Evolutionary conservation across 2,797 vertebrate species (phyloP).

Genomic region (Mycteria americana): DNA sequence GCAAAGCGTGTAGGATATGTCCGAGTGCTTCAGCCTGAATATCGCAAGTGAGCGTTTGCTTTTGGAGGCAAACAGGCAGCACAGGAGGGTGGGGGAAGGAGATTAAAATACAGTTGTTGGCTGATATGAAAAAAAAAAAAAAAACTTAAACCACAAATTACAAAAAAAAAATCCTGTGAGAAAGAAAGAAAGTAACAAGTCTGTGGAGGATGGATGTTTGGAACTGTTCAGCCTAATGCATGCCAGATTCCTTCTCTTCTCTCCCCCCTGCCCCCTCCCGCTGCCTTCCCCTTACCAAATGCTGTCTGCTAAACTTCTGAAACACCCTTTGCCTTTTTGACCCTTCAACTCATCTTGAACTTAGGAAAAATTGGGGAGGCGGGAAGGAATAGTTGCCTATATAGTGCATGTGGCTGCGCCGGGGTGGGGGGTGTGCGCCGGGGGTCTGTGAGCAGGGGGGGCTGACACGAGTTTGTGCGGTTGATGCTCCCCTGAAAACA

Average conservation of each 20-base stretch:
- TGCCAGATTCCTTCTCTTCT: slow-evolving; percentile 71
- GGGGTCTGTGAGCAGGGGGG: not conserved
- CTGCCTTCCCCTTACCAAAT: slow-evolving; percentile 71
- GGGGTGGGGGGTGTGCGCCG: not conserved
- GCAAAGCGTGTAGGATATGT: not conserved
- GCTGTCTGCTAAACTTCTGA: slow-evolving; percentile 83
- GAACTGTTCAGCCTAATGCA: slow-evolving; percentile 74
- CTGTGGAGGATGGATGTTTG: slow-evolving; percentile 69
- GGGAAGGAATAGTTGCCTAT: slow-evolving; percentile 18
- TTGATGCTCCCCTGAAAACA: slow-evolving; percentile 62
- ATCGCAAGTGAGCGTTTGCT: not conserved
- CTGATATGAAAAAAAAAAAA: not conserved
- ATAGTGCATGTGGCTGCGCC: not conserved
- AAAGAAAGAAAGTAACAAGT: slow-evolving; percentile 66
- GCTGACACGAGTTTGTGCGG: slow-evolving; percentile 48
- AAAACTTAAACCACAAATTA: slow-evolving; percentile 42
- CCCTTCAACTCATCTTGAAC: slow-evolving; percentile 86
- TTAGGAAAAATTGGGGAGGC: slow-evolving; percentile 75
- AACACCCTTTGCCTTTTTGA: slow-evolving; percentile 85
- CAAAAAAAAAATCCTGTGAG: slow-evolving; percentile 26
- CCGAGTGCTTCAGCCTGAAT: not conserved
- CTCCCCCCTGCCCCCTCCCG: not conserved
- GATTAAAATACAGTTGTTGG: slow-evolving; percentile 18
- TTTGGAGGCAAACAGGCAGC: not conserved
- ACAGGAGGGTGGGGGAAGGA: not conserved